Base-by-base conservation (phyloP, 2,888 invertebrate genomes). In the Gnatocerus cornutus region DNA sequence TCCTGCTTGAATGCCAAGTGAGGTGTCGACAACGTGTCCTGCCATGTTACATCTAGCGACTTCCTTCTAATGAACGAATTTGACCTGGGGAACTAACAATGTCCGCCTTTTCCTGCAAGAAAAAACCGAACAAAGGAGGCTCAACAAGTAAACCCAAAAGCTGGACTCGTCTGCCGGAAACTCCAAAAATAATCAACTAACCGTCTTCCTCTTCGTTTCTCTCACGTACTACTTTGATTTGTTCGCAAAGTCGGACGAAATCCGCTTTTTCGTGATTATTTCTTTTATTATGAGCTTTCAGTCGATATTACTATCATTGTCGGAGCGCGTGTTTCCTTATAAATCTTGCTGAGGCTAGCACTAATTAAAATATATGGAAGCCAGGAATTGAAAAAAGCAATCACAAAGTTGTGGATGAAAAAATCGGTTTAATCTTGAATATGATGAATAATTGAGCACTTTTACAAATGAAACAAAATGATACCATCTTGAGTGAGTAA, bases 161-260 rank as follows among this genome's bases (percentile, higher is more conserved):
- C 63, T 45, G 61, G 45, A 10, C 46, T 43, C 45, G 61, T 30
- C 53, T 37, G 16, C 48, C 53, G 69, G 63, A 67, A 62, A 61
- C 67, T 62, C 66, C 46, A 48, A 70, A 70, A 71, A 67, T 68
- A 71, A 71, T 71, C 67, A 71, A 65, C 64, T 69, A 64, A 71
- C 56, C 45, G 55, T 46, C 68, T 64, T 71, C 62, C 67, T 58
- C 39, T 68, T 71, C 68, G 59, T 41, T 48, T 45, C 65, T n/a
- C 71, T 65, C 71, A 71, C 71, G 71, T 71, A 71, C 52, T 10
- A 50, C 71, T 71, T 71, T 71, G 71, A 71, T 71, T 71, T 65
- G 71, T 68, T 65, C 68, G 43, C 48, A 41, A 68, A 59, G 63
- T 63, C 53, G 55, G 55, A 58, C 39, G 29, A 56, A 70, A 70